Percentiles rank a stretch among this genome's conserved stretches.
Conservation (phyloP, 2,888 invertebrate genomes). For the Drosophila koepferae region DNA sequence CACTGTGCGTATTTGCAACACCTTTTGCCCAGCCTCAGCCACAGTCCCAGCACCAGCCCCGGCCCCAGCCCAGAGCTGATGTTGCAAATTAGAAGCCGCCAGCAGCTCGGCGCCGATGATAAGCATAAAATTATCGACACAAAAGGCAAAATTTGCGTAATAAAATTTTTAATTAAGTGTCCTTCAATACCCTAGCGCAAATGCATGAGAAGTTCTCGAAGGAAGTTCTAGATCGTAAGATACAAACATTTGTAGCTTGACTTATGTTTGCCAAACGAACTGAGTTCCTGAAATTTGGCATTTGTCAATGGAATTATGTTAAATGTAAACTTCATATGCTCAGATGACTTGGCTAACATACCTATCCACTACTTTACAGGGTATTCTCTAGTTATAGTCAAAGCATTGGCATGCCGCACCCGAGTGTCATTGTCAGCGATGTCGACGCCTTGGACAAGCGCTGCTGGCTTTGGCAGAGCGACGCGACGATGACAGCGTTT, state of each 20-base stretch:
- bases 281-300: neutral
- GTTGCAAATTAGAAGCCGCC: slow-evolving; percentile 72
- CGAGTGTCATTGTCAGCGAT: slow-evolving; percentile 27
- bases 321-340: too few species aligned
- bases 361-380: neutral
- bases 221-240: too few species aligned
- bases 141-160: slow-evolving; percentile 74
- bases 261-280: neutral
- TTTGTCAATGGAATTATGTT: neutral
- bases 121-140: slow-evolving; percentile 81
- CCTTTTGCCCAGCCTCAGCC: slow-evolving; percentile 26
- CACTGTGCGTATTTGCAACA: slow-evolving; percentile 39
- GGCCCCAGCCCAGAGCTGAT: slow-evolving; percentile 55
- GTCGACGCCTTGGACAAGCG: slow-evolving; percentile 39
- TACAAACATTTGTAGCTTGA: neutral
- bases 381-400: neutral
- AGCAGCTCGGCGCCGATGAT: slow-evolving; percentile 61
- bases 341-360: neutral
- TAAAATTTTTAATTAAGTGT: slow-evolving; percentile 79
- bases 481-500: slow-evolving; percentile 58
- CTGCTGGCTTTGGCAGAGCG: slow-evolving; percentile 28
- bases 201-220: too few species aligned
- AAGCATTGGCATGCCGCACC: neutral
- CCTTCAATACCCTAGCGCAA: slow-evolving; percentile 20
- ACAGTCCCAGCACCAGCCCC: slow-evolving; percentile 15